phyloP scores from a whole-genome alignment of 2,797 vertebrate species.

The Notolepis coatsorum region DNA sequence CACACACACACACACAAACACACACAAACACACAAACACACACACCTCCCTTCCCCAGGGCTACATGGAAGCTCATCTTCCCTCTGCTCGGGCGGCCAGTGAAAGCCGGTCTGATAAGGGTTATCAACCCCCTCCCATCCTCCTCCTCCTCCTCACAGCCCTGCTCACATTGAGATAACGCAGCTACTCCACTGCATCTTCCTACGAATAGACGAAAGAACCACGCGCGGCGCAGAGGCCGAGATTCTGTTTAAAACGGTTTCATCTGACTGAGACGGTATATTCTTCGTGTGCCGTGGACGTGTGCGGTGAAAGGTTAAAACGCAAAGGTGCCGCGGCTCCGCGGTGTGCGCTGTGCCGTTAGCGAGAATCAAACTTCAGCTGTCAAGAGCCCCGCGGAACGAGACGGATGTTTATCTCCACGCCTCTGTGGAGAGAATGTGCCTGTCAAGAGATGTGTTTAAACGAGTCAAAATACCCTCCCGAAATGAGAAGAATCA shows the following conservation, averaged over 20 bases:
- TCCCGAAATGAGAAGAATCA: neutral
- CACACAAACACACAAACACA: neutral
- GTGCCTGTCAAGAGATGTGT: too few species aligned
- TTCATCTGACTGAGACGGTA: neutral
- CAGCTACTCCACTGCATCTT: neutral
- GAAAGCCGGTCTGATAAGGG: conserved; percentile 34
- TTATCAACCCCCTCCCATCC: conserved; percentile 19
- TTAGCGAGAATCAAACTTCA: too few species aligned
- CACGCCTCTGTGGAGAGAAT: too few species aligned
- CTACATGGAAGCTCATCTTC: conserved; percentile 30
- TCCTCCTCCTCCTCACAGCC: neutral
- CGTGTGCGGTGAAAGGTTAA: neutral
- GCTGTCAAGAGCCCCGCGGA: too few species aligned
- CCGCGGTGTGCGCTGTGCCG: too few species aligned
- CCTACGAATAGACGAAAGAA: neutral
- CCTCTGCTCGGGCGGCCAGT: conserved; percentile 3
- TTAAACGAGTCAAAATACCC: neutral
- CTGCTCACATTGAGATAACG: conserved; percentile 1
- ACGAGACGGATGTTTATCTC: too few species aligned
- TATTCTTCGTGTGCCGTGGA: neutral
- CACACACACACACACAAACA: neutral
- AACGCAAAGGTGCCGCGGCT: too few species aligned
- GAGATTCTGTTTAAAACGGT: neutral
- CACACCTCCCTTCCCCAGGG: conserved; percentile 23
- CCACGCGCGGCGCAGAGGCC: neutral